phyloP scores from a whole-genome alignment of 2,797 vertebrate species.

The Synanceia verrucosa region DNA sequence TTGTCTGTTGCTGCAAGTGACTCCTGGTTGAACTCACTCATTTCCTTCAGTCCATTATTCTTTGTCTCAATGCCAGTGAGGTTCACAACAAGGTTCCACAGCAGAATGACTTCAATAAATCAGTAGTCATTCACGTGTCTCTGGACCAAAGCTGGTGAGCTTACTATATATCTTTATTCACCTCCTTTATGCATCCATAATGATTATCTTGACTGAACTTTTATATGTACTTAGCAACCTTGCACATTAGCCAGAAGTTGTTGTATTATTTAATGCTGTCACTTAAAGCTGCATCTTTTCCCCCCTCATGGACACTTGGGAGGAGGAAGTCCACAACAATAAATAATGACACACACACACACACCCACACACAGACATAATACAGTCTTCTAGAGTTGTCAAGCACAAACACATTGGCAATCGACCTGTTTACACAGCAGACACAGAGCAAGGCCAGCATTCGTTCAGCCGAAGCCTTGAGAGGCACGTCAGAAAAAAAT shows the following conservation, averaged over 20 bases:
- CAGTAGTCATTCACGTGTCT: slow-evolving; percentile 43
- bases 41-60: slow-evolving; percentile 53
- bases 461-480: neutral
- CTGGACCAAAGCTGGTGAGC: slow-evolving; percentile 17
- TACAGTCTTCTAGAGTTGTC: neutral
- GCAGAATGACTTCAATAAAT: slow-evolving; percentile 53
- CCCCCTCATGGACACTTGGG: neutral
- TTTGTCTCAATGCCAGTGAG: slow-evolving; percentile 53
- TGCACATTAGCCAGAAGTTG: slow-evolving; percentile 5
- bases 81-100: slow-evolving; percentile 56
- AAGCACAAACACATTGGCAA: neutral
- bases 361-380: too few relatives aligned
- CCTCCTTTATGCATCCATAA: neutral
- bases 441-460: neutral
- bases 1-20: slow-evolving; percentile 48
- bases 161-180: slow-evolving; percentile 25
- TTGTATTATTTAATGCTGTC: slow-evolving; percentile 9
- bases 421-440: neutral
- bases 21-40: slow-evolving; percentile 60
- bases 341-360: neutral
- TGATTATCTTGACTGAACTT: neutral
- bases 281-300: neutral
- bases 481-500: fast-evolving
- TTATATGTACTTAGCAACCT: slow-evolving; percentile 1
- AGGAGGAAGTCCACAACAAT: fast-evolving